phyloP scores from a whole-genome alignment of 2,797 vertebrate genomes.

The Pangasius mekongensis region DNA sequence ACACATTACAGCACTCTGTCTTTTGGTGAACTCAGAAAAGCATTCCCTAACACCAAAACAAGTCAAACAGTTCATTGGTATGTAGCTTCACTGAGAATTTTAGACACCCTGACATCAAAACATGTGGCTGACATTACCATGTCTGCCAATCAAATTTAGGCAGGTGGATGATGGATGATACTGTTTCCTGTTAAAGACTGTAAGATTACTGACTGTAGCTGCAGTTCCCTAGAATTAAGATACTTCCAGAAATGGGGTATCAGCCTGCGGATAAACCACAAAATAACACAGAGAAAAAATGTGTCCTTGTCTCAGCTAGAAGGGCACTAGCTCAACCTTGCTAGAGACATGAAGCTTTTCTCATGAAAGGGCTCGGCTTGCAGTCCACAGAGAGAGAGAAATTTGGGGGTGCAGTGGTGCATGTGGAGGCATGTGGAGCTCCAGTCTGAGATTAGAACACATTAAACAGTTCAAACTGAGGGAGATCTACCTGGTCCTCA shows the following conservation, averaged over 20 bases:
- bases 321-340: background rate
- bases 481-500: background rate
- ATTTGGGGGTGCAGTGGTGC: background rate
- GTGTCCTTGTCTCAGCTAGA: background rate
- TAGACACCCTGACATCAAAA: background rate
- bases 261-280: background rate
- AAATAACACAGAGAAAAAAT: background rate
- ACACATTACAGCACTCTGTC: background rate
- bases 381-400: background rate
- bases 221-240: background rate
- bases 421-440: background rate
- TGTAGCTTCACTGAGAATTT: background rate
- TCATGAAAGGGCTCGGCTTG: background rate
- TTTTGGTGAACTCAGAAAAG: background rate
- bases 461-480: background rate
- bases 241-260: background rate
- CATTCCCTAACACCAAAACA: background rate
- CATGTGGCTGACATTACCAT: background rate
- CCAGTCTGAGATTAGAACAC: background rate
- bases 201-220: background rate
- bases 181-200: background rate
- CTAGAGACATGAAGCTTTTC: background rate
- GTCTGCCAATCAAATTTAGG: background rate
- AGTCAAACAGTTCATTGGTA: background rate
- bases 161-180: background rate